These are phyloP conservation scores for Eupsittula cactorum DNA, from an alignment of 2,113 vertebrate genomes.

Conservation along the genomic window DNA sequence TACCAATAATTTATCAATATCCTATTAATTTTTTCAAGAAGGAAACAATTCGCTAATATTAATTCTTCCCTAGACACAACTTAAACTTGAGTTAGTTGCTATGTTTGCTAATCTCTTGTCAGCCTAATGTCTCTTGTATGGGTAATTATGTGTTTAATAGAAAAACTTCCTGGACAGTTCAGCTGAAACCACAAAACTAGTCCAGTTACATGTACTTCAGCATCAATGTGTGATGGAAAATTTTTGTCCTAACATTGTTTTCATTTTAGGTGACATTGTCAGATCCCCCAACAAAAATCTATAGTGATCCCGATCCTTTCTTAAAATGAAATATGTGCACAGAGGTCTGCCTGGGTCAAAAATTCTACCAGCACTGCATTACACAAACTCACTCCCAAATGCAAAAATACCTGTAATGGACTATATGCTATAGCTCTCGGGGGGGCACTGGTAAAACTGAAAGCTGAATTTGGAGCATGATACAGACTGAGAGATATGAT, in stretches of 20 bases:
- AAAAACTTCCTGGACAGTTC: background rate
- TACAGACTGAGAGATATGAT: background rate
- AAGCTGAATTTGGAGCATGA: background rate
- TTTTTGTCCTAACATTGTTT: background rate
- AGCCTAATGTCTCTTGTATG: background rate
- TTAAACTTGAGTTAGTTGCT: background rate
- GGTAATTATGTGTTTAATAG: background rate
- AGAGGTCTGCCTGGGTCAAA: background rate
- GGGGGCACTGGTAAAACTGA: background rate
- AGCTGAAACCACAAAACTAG: background rate
- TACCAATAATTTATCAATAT: background rate
- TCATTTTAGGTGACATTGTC: background rate
- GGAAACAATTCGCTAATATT: background rate
- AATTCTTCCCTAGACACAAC: background rate
- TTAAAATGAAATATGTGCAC: background rate
- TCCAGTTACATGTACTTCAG: background rate
- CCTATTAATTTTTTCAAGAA: background rate
- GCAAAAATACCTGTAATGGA: background rate
- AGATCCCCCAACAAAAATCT: background rate
- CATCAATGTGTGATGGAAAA: background rate
- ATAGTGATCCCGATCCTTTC: background rate
- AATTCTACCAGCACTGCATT: background rate
- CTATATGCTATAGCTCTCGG: background rate
- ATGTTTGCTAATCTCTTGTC: background rate
- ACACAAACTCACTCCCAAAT: accelerated